Percentiles rank a stretch among this genome's conserved stretches.
Conservation (phyloP, 2,888 invertebrate genomes). For the Drosophila anceps region DNA sequence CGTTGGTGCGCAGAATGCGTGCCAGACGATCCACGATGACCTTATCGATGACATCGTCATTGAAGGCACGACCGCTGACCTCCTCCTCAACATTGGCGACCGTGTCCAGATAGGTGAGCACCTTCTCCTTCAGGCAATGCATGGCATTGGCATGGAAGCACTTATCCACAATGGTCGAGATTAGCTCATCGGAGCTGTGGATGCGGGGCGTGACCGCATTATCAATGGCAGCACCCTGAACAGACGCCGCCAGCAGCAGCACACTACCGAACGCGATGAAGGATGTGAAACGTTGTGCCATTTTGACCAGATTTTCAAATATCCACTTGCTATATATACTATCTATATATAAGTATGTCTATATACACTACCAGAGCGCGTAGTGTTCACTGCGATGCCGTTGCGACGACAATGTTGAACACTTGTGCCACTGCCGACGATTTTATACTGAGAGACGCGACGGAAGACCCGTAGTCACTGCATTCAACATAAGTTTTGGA, state of each 20-base stretch:
- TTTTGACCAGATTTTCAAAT: slow-evolving; percentile 47
- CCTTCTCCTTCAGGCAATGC: slow-evolving; percentile 91
- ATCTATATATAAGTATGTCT: slow-evolving; percentile 10
- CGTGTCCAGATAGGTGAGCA: slow-evolving; percentile 91
- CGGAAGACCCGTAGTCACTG: slow-evolving; percentile 22
- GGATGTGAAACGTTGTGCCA: slow-evolving; percentile 85
- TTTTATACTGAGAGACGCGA: slow-evolving; percentile 84
- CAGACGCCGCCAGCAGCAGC: slow-evolving; percentile 86
- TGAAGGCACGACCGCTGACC: slow-evolving; percentile 87
- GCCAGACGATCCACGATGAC: slow-evolving; percentile 91
- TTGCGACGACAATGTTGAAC: slow-evolving; percentile 85
- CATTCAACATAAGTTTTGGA: slow-evolving; percentile 59
- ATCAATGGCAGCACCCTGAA: slow-evolving; percentile 86
- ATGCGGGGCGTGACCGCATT: slow-evolving; percentile 87
- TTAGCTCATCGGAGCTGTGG: slow-evolving; percentile 89
- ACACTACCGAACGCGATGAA: slow-evolving; percentile 87
- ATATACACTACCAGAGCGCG: slow-evolving; percentile 71
- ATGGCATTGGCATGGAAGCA: slow-evolving; percentile 90
- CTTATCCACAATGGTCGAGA: slow-evolving; percentile 90
- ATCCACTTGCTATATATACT: slow-evolving; percentile 18
- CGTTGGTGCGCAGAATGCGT: slow-evolving; percentile 90
- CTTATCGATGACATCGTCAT: slow-evolving; percentile 89
- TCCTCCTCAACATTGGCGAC: slow-evolving; percentile 88
- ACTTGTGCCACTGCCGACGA: slow-evolving; percentile 83
- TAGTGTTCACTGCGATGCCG: slow-evolving; percentile 82